A percentile compares a stretch with the other conserved stretches of the same genome.
Conservation (phyloP, 2,888 invertebrate species). For the Drosophila trichaetosa region DNA sequence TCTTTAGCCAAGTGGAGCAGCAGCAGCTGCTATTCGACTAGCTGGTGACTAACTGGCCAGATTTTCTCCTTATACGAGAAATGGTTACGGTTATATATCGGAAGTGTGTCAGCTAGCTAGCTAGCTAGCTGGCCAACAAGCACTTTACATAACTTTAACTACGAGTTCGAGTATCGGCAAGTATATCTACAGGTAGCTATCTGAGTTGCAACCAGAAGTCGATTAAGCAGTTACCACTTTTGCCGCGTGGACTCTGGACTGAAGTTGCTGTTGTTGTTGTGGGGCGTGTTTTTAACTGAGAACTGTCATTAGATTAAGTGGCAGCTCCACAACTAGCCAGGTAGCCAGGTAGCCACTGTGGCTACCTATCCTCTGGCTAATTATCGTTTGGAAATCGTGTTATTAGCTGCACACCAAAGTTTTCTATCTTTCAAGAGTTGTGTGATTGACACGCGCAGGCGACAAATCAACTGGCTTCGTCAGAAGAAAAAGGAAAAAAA, state of each 20-base stretch:
- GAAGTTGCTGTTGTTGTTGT: conserved; percentile 20
- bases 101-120: conserved; percentile 71
- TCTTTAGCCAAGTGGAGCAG: conserved; percentile 68
- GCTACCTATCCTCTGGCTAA: conserved; percentile 56
- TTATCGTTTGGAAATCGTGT: conserved; percentile 79
- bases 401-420: conserved; percentile 53
- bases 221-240: conserved; percentile 70
- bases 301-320: conserved; percentile 80
- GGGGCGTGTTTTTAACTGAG: conserved; percentile 62
- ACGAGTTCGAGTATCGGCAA: conserved; percentile 27
- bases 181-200: conserved; percentile 35
- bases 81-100: conserved; percentile 63
- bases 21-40: conserved; percentile 7
- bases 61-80: conserved; percentile 61
- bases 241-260: conserved; percentile 16
- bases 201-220: conserved; percentile 73
- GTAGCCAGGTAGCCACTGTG: conserved; percentile 14
- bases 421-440: conserved; percentile 1
- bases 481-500: not conserved
- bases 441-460: conserved; percentile 77
- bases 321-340: conserved; percentile 47
- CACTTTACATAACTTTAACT: conserved; percentile 66
- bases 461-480: conserved; percentile 68
- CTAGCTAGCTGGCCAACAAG: conserved; percentile 37
- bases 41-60: conserved; percentile 34